A percentile compares a stretch with the other conserved stretches of the same genome.
phyloP scores from a whole-genome alignment of 2,797 vertebrate species.

The Pteropus rufus region DNA sequence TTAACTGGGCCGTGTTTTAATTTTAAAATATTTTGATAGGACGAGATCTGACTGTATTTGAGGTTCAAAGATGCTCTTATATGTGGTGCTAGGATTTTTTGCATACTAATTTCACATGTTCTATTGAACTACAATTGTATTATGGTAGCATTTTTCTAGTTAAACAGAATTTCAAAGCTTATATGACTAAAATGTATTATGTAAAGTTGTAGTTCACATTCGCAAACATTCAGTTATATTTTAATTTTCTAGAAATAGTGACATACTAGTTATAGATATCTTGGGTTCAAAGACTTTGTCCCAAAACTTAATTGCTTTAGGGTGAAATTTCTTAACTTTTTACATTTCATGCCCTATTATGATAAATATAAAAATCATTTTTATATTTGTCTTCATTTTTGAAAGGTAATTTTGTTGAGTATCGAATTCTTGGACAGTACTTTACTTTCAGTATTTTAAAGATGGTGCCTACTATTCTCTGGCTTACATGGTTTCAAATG shows the following conservation, averaged over 20 bases:
- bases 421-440: neutral
- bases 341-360: neutral
- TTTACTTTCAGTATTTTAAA: neutral
- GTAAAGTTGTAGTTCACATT: neutral
- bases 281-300: neutral
- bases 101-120: neutral
- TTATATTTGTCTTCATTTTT: too few relatives aligned
- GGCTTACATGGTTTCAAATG: neutral
- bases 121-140: neutral
- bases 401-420: neutral
- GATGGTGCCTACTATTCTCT: neutral
- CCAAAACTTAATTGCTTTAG: neutral
- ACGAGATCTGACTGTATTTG: neutral
- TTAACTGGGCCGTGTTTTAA: neutral
- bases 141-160: neutral
- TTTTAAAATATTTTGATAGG: neutral
- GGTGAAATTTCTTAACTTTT: neutral
- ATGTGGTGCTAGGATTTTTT: neutral
- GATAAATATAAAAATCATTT: neutral
- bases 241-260: neutral
- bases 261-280: neutral
- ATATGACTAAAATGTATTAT: neutral
- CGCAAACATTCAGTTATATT: neutral
- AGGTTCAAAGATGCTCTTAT: neutral
- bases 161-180: neutral